Conservation (phyloP, 2,888 invertebrate genomes). For the Hermodice carunculata region DNA sequence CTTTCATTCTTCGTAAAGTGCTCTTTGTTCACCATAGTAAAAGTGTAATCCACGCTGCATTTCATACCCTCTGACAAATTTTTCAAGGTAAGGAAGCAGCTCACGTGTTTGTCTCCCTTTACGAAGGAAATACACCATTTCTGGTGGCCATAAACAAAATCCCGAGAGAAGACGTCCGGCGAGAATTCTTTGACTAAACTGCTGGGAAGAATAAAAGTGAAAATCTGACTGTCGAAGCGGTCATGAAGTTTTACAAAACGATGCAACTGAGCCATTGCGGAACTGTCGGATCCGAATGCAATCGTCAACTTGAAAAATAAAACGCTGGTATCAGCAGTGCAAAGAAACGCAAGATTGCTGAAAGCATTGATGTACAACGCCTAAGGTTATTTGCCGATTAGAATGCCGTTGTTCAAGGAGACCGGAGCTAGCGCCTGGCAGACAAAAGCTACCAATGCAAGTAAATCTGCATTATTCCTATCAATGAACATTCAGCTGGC, state of each 20-base stretch:
- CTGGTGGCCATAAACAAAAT: conserved; percentile 85
- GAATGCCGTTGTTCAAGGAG: too few species aligned
- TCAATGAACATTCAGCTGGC: too few species aligned
- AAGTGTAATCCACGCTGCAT: conserved; percentile 84
- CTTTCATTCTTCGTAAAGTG: conserved; percentile 87
- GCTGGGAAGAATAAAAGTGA: conserved; percentile 86
- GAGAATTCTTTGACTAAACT: conserved; percentile 83
- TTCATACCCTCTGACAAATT: conserved; percentile 82
- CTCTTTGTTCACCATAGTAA: conserved; percentile 83
- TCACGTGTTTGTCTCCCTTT: conserved; percentile 81
- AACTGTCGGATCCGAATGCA: too few species aligned
- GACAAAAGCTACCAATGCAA: too few species aligned
- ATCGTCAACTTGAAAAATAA: too few species aligned
- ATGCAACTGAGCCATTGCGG: conserved; percentile 18
- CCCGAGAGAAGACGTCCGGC: conserved; percentile 85
- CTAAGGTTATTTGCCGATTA: too few species aligned
- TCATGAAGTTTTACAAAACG: conserved; percentile 82
- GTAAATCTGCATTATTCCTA: too few species aligned
- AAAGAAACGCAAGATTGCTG: too few species aligned
- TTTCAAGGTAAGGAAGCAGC: conserved; percentile 84
- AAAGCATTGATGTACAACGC: too few species aligned
- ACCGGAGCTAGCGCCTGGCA: too few species aligned
- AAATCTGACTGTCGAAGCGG: conserved; percentile 85
- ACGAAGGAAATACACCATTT: conserved; percentile 86
- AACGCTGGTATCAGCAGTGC: too few species aligned